A percentile compares a stretch with the other conserved stretches of the same genome.
Evolutionary conservation across 2,888 invertebrate genomes (phyloP).

Genomic region (Nephrotoma guestfalica): DNA sequence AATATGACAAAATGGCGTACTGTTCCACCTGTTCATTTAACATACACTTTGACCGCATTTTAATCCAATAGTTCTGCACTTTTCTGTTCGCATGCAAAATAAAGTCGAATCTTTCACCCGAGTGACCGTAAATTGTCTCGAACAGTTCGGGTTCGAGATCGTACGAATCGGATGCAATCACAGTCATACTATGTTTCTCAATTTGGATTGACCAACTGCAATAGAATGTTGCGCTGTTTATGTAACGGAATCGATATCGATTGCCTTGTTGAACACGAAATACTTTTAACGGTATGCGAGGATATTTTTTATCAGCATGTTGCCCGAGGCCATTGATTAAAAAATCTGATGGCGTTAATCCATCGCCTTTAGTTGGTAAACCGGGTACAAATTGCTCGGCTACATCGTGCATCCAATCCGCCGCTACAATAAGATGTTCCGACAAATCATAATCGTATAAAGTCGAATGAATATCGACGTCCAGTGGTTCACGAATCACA

Average conservation of each 20-base stretch:
- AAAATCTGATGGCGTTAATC: constrained; percentile 19
- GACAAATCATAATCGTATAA: constrained; percentile 58
- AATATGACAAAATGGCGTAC: background rate
- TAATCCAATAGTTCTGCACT: background rate
- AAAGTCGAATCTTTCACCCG: constrained; percentile 38
- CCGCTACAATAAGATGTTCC: constrained; percentile 54
- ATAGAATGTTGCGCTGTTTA: constrained; percentile 23
- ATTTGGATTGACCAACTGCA: constrained; percentile 26
- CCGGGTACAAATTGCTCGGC: constrained; percentile 26
- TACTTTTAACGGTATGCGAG: constrained; percentile 16
- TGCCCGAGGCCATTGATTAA: constrained; percentile 23
- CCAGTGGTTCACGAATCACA: constrained; percentile 49
- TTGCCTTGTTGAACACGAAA: constrained; percentile 20
- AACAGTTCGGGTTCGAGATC: constrained; percentile 19
- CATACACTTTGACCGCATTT: background rate
- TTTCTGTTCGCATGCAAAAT: constrained; percentile 26
- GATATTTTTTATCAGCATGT: constrained; percentile 6
- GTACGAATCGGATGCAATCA: constrained; percentile 27
- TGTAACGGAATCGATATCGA: constrained; percentile 27
- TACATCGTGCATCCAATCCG: constrained; percentile 63
- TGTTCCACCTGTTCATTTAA: background rate
- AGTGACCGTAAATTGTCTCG: constrained; percentile 21
- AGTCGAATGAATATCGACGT: constrained; percentile 40
- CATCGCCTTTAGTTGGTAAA: constrained; percentile 14
- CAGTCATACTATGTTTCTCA: constrained; percentile 21